Evolutionary conservation across 2,113 vertebrate genomes (phyloP).

Genomic region (Apistogramma diplotaenia): DNA sequence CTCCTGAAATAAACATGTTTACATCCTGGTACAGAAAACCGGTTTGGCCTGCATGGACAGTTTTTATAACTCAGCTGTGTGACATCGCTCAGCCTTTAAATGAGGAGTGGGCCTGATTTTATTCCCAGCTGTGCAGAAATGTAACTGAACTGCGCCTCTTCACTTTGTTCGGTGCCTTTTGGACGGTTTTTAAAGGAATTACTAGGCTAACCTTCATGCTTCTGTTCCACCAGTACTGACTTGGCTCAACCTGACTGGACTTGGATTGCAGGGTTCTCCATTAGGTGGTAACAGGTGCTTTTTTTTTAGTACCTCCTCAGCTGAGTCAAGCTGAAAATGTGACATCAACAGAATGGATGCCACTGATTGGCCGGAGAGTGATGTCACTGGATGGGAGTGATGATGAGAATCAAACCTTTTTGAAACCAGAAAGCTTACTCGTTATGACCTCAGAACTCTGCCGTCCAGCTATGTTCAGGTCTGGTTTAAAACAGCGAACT

Average conservation of each 20-base stretch:
- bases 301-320: neutral
- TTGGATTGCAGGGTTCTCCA: neutral
- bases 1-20: neutral
- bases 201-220: no score
- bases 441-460: neutral
- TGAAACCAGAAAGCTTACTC: no score
- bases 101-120: no score
- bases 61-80: neutral
- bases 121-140: no score
- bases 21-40: neutral
- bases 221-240: neutral
- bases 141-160: no score
- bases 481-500: fast-evolving
- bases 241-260: no score
- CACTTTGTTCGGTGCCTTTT: no score
- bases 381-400: no score
- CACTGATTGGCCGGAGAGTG: neutral
- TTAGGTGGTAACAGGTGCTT: neutral
- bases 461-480: neutral
- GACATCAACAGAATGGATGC: neutral
- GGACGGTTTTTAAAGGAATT: no score
- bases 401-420: no score
- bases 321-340: neutral
- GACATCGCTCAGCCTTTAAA: neutral
- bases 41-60: neutral